Base-by-base conservation (phyloP, 2,888 invertebrate species). In the Tribolium freemani region DNA sequence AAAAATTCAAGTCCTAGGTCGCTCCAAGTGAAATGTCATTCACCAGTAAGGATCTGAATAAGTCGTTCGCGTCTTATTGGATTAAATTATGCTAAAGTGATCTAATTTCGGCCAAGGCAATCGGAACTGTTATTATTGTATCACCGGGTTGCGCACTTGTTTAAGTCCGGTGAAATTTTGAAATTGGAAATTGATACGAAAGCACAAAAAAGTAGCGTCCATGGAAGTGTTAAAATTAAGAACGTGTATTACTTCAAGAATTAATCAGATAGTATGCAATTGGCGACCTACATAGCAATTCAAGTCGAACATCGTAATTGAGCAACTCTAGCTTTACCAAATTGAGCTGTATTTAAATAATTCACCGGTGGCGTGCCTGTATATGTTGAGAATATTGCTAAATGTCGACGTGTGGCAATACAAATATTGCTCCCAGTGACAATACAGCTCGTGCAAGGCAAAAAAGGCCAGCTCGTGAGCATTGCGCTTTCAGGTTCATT, bases 291-390 rank as follows among this genome's bases (percentile, higher is more conserved):
- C 80, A 88, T 88, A 87, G 79, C 85, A 85, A 88, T 80, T 85
- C 87, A 86, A 86, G 86, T 87, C 84, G 87, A 88, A 88, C 88
- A 84, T 77, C 75, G 79, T 68, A 76, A 81, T 83, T 82, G 80
- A 77, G 82, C 79, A 83, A 83, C 77, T 74, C 72, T 76, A 73
- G 75, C 77, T 81, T 82, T 81, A 82, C 82, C 83, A 82, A 84
- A 84, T 83, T 84, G 80, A 83, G 82, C 77, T 64, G 77, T 78
- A 81, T 81, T 81, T 80, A 78, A 79, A 81, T 81, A 80, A 79
- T 77, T 75, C 78, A 79, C 76, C 71, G 77, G 77, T 76, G 78
- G 75, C 77, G 76, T 76, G 75, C 75, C 77, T 73, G 56, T 68
- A 67, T 68, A 72, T 72, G 76, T 73, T 74, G 64, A 68, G 72